These are phyloP conservation scores for Sternarchorhynchus goeldii DNA, from an alignment of 2,797 vertebrate species.

Conservation along the genomic window DNA sequence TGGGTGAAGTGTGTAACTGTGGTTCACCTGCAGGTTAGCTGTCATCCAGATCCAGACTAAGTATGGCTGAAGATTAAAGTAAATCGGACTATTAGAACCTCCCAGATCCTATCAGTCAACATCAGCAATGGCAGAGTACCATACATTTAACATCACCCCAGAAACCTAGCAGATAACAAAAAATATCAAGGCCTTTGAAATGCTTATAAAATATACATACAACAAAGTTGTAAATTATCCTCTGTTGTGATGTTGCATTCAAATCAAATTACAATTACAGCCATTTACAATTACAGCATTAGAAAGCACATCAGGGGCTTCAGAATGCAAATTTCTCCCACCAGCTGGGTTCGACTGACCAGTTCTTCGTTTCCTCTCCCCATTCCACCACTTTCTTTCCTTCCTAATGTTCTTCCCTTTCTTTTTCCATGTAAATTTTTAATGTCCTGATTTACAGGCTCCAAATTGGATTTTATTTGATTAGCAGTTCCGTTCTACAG, in stretches of 20 bases:
- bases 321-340: background rate
- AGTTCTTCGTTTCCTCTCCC: background rate
- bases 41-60: conserved; percentile 45
- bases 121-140: conserved; percentile 38
- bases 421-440: conserved; percentile 29
- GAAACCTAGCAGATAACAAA: conserved; percentile 11
- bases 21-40: conserved; percentile 51
- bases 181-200: conserved; percentile 30
- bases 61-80: conserved; percentile 38
- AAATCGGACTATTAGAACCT: conserved; percentile 42
- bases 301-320: background rate
- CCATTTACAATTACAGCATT: too few species aligned
- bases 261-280: background rate
- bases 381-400: background rate
- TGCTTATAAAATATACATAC: background rate
- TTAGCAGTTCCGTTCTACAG: conserved; percentile 30
- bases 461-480: conserved; percentile 40
- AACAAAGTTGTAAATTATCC: too few species aligned
- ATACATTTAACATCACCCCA: conserved; percentile 35
- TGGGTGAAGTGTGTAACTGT: background rate
- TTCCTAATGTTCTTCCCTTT: conserved; percentile 10
- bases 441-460: conserved; percentile 34
- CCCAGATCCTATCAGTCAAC: conserved; percentile 32
- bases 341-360: background rate
- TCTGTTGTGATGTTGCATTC: background rate